Conservation (phyloP, 1,140 invertebrate species). For the Whitmania pigra region DNA sequence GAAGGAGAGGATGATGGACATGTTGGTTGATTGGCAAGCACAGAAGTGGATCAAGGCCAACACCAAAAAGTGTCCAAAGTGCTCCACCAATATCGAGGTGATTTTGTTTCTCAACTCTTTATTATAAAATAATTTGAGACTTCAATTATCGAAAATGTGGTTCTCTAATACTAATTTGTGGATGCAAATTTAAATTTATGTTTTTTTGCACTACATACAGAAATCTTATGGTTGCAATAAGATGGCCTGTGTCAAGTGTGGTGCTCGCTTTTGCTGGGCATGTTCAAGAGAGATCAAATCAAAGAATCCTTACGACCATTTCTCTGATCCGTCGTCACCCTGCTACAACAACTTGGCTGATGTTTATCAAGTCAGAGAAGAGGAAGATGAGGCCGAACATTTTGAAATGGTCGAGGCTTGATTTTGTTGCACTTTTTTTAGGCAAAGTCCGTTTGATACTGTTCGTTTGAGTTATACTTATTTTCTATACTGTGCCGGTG, state of each 20-base stretch:
- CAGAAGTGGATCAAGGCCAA: slow-evolving; percentile 51
- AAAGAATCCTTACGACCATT: slow-evolving; percentile 51
- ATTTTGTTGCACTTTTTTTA: too few species aligned
- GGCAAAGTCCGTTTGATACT: too few species aligned
- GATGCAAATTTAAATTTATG: not conserved
- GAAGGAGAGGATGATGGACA: slow-evolving; percentile 45
- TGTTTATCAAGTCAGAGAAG: too few species aligned
- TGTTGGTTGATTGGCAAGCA: slow-evolving; percentile 48
- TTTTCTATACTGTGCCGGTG: too few species aligned
- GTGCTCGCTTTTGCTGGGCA: slow-evolving; percentile 55
- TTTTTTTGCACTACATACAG: slow-evolving; percentile 33
- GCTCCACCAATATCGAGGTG: slow-evolving; percentile 53
- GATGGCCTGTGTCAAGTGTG: slow-evolving; percentile 56
- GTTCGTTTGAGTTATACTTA: too few species aligned
- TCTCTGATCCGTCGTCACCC: slow-evolving; percentile 23
- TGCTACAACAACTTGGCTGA: not conserved
- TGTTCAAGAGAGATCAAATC: slow-evolving; percentile 45
- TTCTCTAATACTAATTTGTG: too few species aligned
- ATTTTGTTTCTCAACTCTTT: not conserved
- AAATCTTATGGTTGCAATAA: slow-evolving; percentile 62
- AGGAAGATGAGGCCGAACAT: too few species aligned
- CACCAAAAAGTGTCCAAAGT: slow-evolving; percentile 54
- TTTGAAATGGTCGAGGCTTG: too few species aligned
- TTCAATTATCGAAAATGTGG: too few species aligned
- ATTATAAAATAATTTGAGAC: too few species aligned